phyloP scores from a whole-genome alignment of 1,140 invertebrate species.

The Geopemphigus sp. region DNA sequence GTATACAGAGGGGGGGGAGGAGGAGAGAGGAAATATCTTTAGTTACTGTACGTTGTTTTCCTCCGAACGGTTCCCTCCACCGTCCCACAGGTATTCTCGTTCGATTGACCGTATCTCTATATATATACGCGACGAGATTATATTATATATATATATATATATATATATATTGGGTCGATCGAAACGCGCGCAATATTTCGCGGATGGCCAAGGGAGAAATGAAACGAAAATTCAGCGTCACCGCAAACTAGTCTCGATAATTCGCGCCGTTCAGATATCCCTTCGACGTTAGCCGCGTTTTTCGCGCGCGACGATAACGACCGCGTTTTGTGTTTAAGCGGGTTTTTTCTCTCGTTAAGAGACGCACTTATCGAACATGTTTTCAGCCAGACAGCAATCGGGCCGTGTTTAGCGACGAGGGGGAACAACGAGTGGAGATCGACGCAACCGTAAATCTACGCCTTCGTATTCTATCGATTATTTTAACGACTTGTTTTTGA shows the following conservation, averaged over 20 bases:
- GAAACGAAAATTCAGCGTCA: background rate
- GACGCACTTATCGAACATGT: conserved; percentile 32
- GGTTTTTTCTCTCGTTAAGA: background rate
- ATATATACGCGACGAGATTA: no score
- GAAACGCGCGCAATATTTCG: background rate
- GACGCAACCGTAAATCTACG: conserved; percentile 43
- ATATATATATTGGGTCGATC: background rate
- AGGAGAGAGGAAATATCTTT: no score
- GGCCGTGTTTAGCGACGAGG: background rate
- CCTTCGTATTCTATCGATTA: conserved; percentile 43
- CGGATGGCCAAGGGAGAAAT: no score
- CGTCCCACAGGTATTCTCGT: no score
- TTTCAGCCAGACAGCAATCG: conserved; percentile 15
- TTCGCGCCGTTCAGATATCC: background rate
- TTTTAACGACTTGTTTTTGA: conserved; percentile 41
- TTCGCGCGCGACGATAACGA: background rate
- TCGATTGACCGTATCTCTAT: no score
- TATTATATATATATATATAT: no score
- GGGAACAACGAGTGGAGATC: background rate
- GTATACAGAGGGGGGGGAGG: no score
- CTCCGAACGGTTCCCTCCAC: no score
- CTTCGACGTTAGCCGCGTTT: no score
- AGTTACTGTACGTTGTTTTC: no score
- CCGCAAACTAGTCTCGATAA: background rate
- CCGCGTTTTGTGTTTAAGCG: background rate